Evolutionary conservation across 2,888 invertebrate species (phyloP).

Genomic region (Theodoxus fluviatilis): DNA sequence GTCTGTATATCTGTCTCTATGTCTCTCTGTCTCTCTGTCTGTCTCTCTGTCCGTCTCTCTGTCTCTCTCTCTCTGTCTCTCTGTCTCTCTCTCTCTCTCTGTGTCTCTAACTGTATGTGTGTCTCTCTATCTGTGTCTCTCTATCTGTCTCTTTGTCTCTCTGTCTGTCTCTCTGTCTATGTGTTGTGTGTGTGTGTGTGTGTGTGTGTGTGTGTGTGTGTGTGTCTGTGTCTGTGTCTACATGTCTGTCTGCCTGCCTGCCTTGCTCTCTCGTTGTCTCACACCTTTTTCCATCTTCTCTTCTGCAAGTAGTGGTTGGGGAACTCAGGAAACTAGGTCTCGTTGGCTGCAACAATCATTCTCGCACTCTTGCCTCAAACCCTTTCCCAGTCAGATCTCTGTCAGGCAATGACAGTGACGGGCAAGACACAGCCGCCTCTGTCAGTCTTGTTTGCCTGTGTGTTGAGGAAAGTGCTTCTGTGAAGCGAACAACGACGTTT

Average conservation of each 20-base stretch:
- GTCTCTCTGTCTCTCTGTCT: not conserved
- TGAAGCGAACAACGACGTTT: too few relatives aligned
- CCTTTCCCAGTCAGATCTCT: not conserved
- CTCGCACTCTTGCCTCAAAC: not conserved
- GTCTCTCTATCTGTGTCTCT: not conserved
- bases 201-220: constrained; percentile 14
- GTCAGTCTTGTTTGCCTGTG: too few relatives aligned
- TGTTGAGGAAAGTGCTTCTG: too few relatives aligned
- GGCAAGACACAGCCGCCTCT: too few relatives aligned
- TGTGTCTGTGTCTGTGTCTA: constrained; percentile 1
- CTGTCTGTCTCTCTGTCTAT: not conserved
- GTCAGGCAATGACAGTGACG: too few relatives aligned
- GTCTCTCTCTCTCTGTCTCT: not conserved
- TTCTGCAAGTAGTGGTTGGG: constrained; percentile 35
- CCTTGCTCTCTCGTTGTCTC: not conserved
- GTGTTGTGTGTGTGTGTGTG: not conserved
- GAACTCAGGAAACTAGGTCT: constrained; percentile 30
- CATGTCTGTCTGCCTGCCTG: not conserved
- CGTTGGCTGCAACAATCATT: not conserved
- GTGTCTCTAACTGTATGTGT: not conserved
- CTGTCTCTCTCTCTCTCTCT: not conserved
- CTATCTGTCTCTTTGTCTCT: not conserved
- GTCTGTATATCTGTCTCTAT: not conserved
- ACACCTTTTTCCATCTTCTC: not conserved
- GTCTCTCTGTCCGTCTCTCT: not conserved